phyloP scores from a whole-genome alignment of 2,888 invertebrate species.

The Euzetes globulus region DNA sequence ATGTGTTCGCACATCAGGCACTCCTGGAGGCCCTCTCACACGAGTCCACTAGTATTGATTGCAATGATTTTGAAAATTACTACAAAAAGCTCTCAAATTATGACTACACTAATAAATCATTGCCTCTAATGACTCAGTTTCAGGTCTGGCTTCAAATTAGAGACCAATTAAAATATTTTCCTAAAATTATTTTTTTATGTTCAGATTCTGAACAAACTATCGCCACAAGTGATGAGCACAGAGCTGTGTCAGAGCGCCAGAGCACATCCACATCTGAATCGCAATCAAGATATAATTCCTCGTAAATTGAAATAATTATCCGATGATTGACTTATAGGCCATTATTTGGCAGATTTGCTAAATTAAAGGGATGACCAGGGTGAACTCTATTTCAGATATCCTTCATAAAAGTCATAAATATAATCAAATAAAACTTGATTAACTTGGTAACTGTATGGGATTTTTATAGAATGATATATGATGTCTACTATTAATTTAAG shows the following conservation, averaged over 20 bases:
- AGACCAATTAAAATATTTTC: neutral
- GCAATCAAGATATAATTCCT: slow-evolving; percentile 27
- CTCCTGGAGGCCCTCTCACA: slow-evolving; percentile 39
- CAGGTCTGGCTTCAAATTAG: slow-evolving; percentile 9
- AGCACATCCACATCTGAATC: slow-evolving; percentile 23
- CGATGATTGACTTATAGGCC: neutral
- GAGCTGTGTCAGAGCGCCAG: slow-evolving; percentile 24
- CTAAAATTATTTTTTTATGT: neutral
- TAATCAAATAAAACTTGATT: neutral
- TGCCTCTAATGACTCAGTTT: slow-evolving; percentile 25
- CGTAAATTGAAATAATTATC: slow-evolving; percentile 15
- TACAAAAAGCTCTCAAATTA: neutral
- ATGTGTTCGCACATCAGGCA: slow-evolving; percentile 40
- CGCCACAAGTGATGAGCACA: neutral
- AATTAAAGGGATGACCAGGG: neutral
- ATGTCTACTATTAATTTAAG: too few relatives aligned
- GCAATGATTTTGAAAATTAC: slow-evolving; percentile 30
- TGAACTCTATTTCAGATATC: too few relatives aligned
- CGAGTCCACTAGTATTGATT: slow-evolving; percentile 32
- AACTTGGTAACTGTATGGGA: too few relatives aligned
- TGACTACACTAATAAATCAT: slow-evolving; percentile 10
- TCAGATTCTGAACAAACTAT: slow-evolving; percentile 31
- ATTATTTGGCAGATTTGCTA: neutral
- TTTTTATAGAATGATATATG: too few relatives aligned
- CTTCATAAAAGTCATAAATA: neutral